Base-by-base conservation (phyloP, 2,888 invertebrate species). In the Anagyrus pseudococci region DNA sequence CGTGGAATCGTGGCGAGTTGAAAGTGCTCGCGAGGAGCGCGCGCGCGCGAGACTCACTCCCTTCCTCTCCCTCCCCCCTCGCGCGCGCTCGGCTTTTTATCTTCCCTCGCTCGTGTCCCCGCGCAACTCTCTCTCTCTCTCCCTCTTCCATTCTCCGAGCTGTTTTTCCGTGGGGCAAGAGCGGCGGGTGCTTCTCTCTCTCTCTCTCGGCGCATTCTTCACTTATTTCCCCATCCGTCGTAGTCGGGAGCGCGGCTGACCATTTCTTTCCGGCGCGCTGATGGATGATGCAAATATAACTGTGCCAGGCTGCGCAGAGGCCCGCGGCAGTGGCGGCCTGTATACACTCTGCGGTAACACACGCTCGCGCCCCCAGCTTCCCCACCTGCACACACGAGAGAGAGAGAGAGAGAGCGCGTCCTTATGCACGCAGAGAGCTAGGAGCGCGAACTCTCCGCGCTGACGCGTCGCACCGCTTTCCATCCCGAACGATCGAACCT, bases 271-370 rank as follows among this genome's bases (percentile, higher is more conserved):
- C 49, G 52, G 37, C 55, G 33, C 64, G 61, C 77, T 79, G 78
- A 80, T 78, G 76, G 75, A 80, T 78, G 77, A 78, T 78, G 77
- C 75, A 75, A 79, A 78, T 57, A 26, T 76, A 79, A 77, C 75
- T 72, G 70, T 69, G 74, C 71, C 70, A 64, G 66, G 67, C 70
- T n/a, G n/a, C n/a, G n/a, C n/a, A n/a, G 68, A 73, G 71, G 72
- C 7, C 33, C 6, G 33, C 7, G 33, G 33, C 6, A 6, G 13
- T 13, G 33, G 33, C 33, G 13, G 33, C 33, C 8, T 41, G 4
- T 10, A 41, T 19, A 19, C 43, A 43, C n/a, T 17, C 17, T 19
- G 10, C 8, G 8, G 13, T 4, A 37, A 37, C 15, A 8, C 33
- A 4, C 33, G 33, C 33, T 37, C 33, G 15, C 8, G 33, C 15